phyloP scores from a whole-genome alignment of 2,888 invertebrate genomes.

The Drosophila sordidula region DNA sequence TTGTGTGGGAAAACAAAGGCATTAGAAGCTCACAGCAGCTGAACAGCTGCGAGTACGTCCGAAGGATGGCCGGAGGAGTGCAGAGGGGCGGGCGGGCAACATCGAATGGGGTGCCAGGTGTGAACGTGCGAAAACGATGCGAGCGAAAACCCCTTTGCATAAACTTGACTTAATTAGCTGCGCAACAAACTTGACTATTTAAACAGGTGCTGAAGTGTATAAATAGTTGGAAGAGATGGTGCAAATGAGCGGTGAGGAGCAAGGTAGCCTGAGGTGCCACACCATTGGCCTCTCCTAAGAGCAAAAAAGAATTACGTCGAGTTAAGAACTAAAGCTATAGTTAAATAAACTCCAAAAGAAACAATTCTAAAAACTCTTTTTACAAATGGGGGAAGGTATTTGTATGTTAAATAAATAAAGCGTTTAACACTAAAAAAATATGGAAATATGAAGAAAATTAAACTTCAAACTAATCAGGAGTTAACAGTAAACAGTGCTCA shows the following conservation, averaged over 20 bases:
- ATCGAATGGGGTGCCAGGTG: slow-evolving; percentile 50
- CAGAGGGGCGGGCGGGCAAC: no score
- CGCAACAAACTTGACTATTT: slow-evolving; percentile 78
- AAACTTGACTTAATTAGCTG: slow-evolving; percentile 80
- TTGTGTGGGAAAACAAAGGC: slow-evolving; percentile 48
- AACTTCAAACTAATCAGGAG: no score
- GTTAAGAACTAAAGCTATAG: not conserved
- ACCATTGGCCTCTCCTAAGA: slow-evolving; percentile 1
- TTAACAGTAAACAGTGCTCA: no score
- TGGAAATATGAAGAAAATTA: no score
- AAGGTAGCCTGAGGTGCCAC: not conserved
- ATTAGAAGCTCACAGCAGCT: slow-evolving; percentile 18
- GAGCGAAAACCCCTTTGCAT: slow-evolving; percentile 61
- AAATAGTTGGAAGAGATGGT: slow-evolving; percentile 16
- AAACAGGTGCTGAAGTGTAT: slow-evolving; percentile 63
- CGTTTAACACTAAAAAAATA: no score
- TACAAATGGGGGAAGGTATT: no score
- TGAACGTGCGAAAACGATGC: slow-evolving; percentile 64
- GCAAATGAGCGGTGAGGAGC: not conserved
- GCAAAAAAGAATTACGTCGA: not conserved
- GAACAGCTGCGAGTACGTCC: no score
- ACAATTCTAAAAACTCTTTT: no score
- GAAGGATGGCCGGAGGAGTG: not conserved
- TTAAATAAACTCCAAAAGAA: not conserved
- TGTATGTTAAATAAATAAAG: no score